Conservation (phyloP, 1,140 invertebrate species). For the Calephelis virginiensis region DNA sequence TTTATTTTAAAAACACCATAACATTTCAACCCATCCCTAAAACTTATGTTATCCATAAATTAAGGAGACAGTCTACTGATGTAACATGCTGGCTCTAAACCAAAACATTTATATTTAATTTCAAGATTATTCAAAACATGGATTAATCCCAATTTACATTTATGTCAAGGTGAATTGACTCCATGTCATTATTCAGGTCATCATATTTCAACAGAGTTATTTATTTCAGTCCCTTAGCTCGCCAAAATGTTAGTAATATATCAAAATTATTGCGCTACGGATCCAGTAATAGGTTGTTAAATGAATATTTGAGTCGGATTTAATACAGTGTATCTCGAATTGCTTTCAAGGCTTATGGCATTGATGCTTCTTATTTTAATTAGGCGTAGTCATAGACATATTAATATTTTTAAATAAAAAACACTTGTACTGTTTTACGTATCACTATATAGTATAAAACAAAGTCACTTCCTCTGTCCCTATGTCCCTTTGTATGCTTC, state of each 20-base stretch:
- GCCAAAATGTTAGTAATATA: conserved; percentile 18
- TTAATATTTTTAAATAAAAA: neutral
- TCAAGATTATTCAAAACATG: conserved; percentile 16
- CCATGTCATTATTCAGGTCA: conserved; percentile 21
- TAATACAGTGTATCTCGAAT: conserved; percentile 3
- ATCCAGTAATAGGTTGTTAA: conserved; percentile 9
- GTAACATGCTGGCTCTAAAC: conserved; percentile 18
- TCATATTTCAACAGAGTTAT: conserved; percentile 11
- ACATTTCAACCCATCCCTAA: neutral
- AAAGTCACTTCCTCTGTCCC: no score
- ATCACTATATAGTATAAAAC: no score
- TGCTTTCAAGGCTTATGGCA: conserved; percentile 6
- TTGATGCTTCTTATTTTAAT: neutral
- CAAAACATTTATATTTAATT: conserved; percentile 8
- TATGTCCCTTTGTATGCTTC: no score
- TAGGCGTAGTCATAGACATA: neutral
- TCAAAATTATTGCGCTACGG: conserved; percentile 19
- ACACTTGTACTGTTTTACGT: no score
- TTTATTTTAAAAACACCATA: no score
- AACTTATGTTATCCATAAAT: neutral
- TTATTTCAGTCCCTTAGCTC: conserved; percentile 20
- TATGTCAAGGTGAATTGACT: conserved; percentile 27
- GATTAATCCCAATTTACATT: conserved; percentile 17
- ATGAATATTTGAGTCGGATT: conserved; percentile 1
- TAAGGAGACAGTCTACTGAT: conserved; percentile 12